These are phyloP conservation scores for Arion vulgaris DNA, from an alignment of 1,140 invertebrate genomes.

Conservation along the genomic window DNA sequence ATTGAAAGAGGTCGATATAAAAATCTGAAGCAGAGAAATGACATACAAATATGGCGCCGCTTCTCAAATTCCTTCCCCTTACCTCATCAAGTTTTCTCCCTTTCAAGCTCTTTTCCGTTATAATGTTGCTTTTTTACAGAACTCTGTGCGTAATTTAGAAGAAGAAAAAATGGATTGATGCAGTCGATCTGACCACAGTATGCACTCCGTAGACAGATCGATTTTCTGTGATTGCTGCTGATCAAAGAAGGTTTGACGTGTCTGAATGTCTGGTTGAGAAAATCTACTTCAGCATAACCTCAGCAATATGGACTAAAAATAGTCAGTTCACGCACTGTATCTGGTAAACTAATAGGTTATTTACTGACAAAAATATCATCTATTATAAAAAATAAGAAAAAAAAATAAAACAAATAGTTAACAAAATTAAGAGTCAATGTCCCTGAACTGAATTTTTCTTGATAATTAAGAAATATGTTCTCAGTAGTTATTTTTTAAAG, in stretches of 20 bases:
- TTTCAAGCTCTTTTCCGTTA: neutral
- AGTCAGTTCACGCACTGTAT: too few species aligned
- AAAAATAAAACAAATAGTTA: too few species aligned
- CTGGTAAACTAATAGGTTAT: too few species aligned
- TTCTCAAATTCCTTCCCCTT: constrained; percentile 5
- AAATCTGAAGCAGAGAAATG: neutral
- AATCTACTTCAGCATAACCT: too few species aligned
- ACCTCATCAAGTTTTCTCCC: constrained; percentile 1
- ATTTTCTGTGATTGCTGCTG: neutral
- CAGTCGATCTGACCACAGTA: neutral
- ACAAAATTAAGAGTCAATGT: too few species aligned
- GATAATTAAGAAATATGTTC: too few species aligned
- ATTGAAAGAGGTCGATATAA: neutral
- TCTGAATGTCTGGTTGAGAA: too few species aligned
- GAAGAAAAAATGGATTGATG: neutral
- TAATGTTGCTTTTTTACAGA: neutral
- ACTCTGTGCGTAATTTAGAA: neutral
- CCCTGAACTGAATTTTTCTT: too few species aligned
- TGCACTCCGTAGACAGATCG: neutral
- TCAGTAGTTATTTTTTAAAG: too few species aligned
- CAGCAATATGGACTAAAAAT: too few species aligned
- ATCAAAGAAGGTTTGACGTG: neutral
- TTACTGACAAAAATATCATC: too few species aligned
- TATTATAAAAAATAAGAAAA: too few species aligned
- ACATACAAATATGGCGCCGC: constrained; percentile 2